phyloP scores from a whole-genome alignment of 2,888 invertebrate species.

The Fragum whitleyi region DNA sequence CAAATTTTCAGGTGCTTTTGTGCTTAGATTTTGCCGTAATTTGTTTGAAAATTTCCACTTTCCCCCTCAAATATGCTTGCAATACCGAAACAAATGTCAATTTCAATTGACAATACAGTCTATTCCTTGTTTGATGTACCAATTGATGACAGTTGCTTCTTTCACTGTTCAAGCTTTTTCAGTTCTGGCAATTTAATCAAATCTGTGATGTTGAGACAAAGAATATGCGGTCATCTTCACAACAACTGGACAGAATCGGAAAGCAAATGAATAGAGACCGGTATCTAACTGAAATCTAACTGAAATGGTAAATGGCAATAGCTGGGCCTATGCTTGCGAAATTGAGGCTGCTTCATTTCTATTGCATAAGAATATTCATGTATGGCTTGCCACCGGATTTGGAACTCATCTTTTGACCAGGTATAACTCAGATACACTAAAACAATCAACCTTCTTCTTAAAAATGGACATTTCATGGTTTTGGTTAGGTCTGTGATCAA shows the following conservation, averaged over 20 bases:
- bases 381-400: not conserved
- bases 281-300: too few relatives aligned
- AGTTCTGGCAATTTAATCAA: not conserved
- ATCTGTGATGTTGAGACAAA: not conserved
- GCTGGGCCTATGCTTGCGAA: slow-evolving; percentile 1
- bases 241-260: not conserved
- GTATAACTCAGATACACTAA: not conserved
- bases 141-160: too few relatives aligned
- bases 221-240: not conserved
- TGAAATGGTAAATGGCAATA: not conserved
- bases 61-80: too few relatives aligned
- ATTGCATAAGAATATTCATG: not conserved
- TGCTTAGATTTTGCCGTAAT: too few relatives aligned
- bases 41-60: too few relatives aligned
- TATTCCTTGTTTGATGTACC: too few relatives aligned
- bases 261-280: not conserved
- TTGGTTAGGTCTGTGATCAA: not conserved
- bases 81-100: too few relatives aligned
- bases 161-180: not conserved
- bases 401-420: not conserved
- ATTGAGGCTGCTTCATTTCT: not conserved
- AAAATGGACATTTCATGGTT: slow-evolving; percentile 10
- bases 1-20: too few relatives aligned
- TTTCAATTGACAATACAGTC: too few relatives aligned
- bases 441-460: not conserved